These are phyloP conservation scores for Burhinus bistriatus DNA, from an alignment of 2,113 vertebrate species.

Conservation along the genomic window DNA sequence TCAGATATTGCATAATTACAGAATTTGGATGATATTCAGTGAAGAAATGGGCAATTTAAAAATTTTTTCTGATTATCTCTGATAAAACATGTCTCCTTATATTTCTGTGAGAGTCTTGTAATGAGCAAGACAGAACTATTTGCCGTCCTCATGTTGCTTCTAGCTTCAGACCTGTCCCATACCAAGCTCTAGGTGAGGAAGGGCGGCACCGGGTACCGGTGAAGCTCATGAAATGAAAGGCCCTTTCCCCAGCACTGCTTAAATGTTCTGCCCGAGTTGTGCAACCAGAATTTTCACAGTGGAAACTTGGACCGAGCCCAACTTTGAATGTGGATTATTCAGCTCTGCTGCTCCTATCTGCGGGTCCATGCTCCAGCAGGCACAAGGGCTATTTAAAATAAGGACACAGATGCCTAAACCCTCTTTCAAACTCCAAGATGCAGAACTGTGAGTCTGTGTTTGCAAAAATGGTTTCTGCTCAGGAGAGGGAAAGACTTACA, in stretches of 20 bases:
- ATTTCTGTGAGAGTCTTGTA: neutral
- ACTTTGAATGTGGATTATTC: slow-evolving; percentile 58
- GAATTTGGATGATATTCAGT: neutral
- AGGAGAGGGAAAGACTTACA: neutral
- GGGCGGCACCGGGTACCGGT: neutral
- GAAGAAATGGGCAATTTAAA: neutral
- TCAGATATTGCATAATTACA: neutral
- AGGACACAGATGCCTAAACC: slow-evolving; percentile 49
- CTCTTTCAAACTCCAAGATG: slow-evolving; percentile 35
- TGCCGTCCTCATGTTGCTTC: neutral
- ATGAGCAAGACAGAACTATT: neutral
- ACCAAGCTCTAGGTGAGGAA: neutral
- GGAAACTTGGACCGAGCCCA: slow-evolving; percentile 41
- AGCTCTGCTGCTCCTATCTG: slow-evolving; percentile 53
- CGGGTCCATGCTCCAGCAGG: slow-evolving; percentile 47
- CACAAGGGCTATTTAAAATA: slow-evolving; percentile 55
- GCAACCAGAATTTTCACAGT: slow-evolving; percentile 47
- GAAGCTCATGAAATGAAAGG: neutral
- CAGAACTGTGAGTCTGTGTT: slow-evolving; percentile 21
- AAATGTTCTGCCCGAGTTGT: slow-evolving; percentile 7
- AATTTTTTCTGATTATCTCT: neutral
- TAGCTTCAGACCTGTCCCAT: neutral
- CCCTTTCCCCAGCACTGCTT: neutral
- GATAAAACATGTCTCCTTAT: neutral
- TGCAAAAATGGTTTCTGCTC: neutral